Base-by-base conservation (phyloP, 2,797 vertebrate genomes). In the Salarias fasciatus region DNA sequence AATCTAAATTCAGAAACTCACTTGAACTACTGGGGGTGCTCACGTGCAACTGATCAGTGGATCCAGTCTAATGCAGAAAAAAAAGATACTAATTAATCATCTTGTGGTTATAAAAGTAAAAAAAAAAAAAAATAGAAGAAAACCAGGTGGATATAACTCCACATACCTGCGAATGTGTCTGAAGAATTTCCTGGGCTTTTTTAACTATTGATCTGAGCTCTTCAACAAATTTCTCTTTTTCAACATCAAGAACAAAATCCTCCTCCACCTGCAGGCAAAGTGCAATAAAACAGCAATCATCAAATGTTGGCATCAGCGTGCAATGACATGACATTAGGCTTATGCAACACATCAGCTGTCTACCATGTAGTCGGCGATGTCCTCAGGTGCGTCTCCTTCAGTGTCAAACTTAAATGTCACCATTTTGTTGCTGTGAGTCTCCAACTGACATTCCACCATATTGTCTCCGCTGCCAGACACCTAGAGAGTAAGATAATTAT, bases 351-450 rank as follows among this genome's bases (percentile, higher is more conserved):
- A 58, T 36, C 9, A 53, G 12, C 31, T 50, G 75, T 66, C 83
- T 84, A 95, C 97, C 97, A 98, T 98, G 78, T 95, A 97, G 74
- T 95, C 91, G 24, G 95, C 95, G 60, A 98, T 98, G 87, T 98
- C 96, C 81, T 97, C 97, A 6, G 96, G 95, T 24, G 94, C 93
- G 43, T 98, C 97, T 9, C 95, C 96, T 45, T 98, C 97, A n/a
- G 90, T 94, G 58, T 98, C 96, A 77, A 98, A 98, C 71, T 97
- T 96, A 88, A 98, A 98, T 5, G 97, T 98, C 61, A 98, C 97
- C 97, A 97, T 98, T 82, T 97, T 98, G 85, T 96, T 95, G 84
- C 92, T 97, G 37, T 98, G 97, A 3, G 97, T 98, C 86, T 98
- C 97, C 53, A 98, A 77, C 63, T 98, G 97, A 77, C 97, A 98